These are phyloP conservation scores for Potorous gilbertii DNA, from an alignment of 2,797 vertebrate species.

Conservation along the genomic window DNA sequence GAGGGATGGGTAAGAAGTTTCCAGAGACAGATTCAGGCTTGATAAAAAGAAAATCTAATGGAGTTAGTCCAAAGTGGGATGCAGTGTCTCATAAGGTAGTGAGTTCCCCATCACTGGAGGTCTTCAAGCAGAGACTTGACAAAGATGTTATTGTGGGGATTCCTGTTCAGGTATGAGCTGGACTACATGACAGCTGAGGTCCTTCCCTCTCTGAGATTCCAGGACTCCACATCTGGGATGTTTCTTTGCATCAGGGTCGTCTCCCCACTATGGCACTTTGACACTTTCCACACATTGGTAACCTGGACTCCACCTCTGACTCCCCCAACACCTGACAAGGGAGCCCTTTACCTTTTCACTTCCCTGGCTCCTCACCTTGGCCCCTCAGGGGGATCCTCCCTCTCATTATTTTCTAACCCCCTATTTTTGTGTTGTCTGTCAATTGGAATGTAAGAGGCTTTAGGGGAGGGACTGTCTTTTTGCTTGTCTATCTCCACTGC, in stretches of 20 bases:
- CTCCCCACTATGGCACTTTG: background rate
- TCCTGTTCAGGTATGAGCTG: background rate
- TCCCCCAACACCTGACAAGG: background rate
- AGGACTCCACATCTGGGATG: background rate
- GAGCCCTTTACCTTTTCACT: background rate
- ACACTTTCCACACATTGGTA: background rate
- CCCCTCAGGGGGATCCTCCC: background rate
- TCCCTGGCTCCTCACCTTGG: background rate
- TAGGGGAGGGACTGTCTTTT: accelerated
- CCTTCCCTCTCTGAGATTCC: background rate
- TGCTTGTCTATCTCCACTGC: background rate
- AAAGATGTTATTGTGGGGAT: background rate
- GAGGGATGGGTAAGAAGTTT: no score
- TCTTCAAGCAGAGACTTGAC: background rate
- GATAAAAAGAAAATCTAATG: background rate
- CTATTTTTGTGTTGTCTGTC: background rate
- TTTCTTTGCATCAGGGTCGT: background rate
- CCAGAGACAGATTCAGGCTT: no score
- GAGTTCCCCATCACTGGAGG: background rate
- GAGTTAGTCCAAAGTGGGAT: background rate
- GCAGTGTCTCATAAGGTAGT: background rate
- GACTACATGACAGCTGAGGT: background rate
- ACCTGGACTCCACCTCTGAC: background rate
- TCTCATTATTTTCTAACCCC: background rate
- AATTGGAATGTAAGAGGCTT: background rate